Percentiles rank a stretch among this genome's conserved stretches.
Conservation (phyloP, 2,113 vertebrate genomes). For the Megaceryle torquata region DNA sequence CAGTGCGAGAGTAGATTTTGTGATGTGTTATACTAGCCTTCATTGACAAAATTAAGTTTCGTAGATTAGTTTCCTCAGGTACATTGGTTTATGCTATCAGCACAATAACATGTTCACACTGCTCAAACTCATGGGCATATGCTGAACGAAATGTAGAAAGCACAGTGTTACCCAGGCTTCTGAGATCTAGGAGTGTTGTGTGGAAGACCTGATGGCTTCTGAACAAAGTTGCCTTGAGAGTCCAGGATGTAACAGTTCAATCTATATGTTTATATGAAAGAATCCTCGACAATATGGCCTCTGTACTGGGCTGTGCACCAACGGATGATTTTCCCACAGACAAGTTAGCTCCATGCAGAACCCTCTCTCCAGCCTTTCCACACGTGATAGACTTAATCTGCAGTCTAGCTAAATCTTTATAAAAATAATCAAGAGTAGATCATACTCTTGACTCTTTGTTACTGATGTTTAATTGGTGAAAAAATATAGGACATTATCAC, state of each 20-base stretch:
- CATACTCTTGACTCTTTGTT: background rate
- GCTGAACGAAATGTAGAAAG: background rate
- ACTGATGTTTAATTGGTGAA: background rate
- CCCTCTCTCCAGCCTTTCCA: background rate
- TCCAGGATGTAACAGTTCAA: background rate
- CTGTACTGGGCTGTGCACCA: background rate
- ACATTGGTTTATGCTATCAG: background rate
- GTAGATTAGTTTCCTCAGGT: background rate
- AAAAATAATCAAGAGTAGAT: background rate
- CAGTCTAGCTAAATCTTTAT: background rate
- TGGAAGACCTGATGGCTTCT: background rate
- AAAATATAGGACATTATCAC: background rate
- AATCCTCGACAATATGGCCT: no score
- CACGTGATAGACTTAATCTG: background rate
- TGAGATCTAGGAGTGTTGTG: background rate
- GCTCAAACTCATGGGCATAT: background rate
- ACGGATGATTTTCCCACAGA: background rate
- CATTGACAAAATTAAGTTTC: background rate
- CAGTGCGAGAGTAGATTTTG: background rate
- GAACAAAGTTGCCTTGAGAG: background rate
- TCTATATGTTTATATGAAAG: background rate
- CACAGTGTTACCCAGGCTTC: background rate
- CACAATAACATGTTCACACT: background rate
- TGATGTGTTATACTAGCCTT: background rate
- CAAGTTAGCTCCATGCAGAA: background rate